Evolutionary conservation across 1,140 invertebrate species (phyloP), one percentile per base, ranked within the genome.

Genomic region (Zaprionus nigranus): DNA sequence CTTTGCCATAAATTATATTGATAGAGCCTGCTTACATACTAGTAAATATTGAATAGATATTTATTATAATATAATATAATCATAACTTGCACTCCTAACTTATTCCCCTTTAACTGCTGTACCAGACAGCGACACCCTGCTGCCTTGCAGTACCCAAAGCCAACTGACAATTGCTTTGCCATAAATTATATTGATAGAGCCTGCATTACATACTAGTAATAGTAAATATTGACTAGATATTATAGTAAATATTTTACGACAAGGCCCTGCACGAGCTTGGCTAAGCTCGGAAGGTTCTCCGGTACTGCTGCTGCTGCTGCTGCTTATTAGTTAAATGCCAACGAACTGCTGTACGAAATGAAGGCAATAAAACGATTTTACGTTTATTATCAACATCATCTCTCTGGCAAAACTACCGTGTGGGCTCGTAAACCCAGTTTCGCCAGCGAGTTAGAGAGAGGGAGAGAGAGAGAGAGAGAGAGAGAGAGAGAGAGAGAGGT

Each of bases 271-370:
- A 38, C n/a, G 17, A 17, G 30, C 20, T 51, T 17, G 36, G 22
- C 53, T 7, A 54, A 24, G 51, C 24, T n/a, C 46, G 24, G 20
- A 36, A 34, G 30, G 15, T 22, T 20, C 43, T 22, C 9, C 11
- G 17, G 20, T 24, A 51, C 3, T 20, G 40, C 40, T 20, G 17
- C 17, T 20, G 40, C 40, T 20, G 17, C 17, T 17, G 17, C 46
- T 24, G 69, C 75, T 78, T 67, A 78, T 78, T 78, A 78, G 75
- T 75, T 78, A 78, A 78, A 78, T 78, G 75, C 46, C 70, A 64
- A 74, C 58, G 43, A 57, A 68, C 51, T 56, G 46, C n/a, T 3
- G 59, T 20, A 9, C 22, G 64, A 64, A 61, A 74, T 78, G 63
- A 64, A 53, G 71, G 71, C 9, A 61, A 75, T 78, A 78, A 78